Base-by-base conservation (phyloP, 2,797 vertebrate species). In the Melanotaenia pygmaea region DNA sequence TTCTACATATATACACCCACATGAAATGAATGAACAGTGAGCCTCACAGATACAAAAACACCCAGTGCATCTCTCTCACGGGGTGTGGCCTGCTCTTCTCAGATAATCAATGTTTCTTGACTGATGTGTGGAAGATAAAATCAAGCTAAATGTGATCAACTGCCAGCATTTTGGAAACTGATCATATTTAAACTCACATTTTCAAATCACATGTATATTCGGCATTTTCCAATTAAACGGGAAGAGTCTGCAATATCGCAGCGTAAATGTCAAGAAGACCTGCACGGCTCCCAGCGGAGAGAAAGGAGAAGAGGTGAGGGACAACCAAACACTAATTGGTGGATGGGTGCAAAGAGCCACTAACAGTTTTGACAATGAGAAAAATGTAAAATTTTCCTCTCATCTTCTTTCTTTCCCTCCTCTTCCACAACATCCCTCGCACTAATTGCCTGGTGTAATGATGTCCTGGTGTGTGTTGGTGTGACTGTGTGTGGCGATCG, bases 261-360 rank as follows among this genome's bases (percentile, higher is more conserved):
- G 13, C 45, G 80, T 70, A 74, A 78, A 76, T 86, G 86, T 86
- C 73, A 84, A 64, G 74, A 69, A 70, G 24, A 77, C 28, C 62
- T 60, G 50, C 50, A 60, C 34, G 14, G 38, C 69, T 53, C 24
- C 37, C 57, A 9, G 66, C 63, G 51, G 53, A 70, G 75, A 73
- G n/a, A 62, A 76, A 9, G 47, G 47, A 50, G 14, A 59, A 2
- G 47, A 8, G 18, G 18, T 51, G 76, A 74, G 35, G 59, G 67
- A 83, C 81, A 77, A 65, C 54, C 10, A 72, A 75, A 69, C 74
- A 35, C 83, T 91, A 89, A 93, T 92, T 88, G 90, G 89, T 10
- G 1, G 71, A 88, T 30, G 68, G 74, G 62, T 80, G 84, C 74
- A 80, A 80, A 84, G 83, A 24, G 16, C 61, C 40, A 20, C 74